These are phyloP conservation scores for Ceratina calcarata DNA, from an alignment of 1,140 invertebrate species.

Conservation along the genomic window DNA sequence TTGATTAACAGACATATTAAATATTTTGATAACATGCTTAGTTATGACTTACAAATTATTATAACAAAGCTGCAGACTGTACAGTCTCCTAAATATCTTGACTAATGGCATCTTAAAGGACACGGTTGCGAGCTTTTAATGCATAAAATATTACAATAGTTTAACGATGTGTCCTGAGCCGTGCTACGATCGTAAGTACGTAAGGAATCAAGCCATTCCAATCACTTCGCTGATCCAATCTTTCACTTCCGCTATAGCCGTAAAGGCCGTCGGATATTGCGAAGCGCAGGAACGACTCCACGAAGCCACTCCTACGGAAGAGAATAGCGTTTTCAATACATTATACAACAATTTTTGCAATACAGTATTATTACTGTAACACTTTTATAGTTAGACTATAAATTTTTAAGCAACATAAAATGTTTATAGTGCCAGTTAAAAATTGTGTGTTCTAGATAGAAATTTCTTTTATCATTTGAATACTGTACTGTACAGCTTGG, in stretches of 20 bases:
- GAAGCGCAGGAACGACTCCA: slow-evolving; percentile 84
- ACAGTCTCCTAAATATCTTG: too few relatives aligned
- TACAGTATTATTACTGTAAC: too few relatives aligned
- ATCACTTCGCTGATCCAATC: slow-evolving; percentile 70
- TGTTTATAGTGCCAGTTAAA: too few relatives aligned
- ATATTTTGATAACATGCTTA: too few relatives aligned
- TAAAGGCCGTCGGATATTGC: slow-evolving; percentile 81
- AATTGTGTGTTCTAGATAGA: too few relatives aligned
- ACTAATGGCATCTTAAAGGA: not conserved
- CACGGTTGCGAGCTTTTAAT: not conserved
- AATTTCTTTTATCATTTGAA: too few relatives aligned
- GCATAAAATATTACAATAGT: not conserved
- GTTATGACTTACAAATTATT: too few relatives aligned
- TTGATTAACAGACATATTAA: too few relatives aligned
- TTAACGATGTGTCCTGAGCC: not conserved
- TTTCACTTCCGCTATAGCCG: slow-evolving; percentile 76
- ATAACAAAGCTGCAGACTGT: too few relatives aligned
- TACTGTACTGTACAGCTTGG: too few relatives aligned
- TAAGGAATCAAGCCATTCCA: slow-evolving; percentile 2
- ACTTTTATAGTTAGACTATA: too few relatives aligned
- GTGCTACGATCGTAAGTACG: not conserved
- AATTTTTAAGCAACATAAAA: too few relatives aligned
- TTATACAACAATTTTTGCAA: not conserved
- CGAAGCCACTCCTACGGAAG: slow-evolving; percentile 79
- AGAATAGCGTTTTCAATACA: not conserved